Evolutionary conservation across 2,797 vertebrate genomes (phyloP).

Genomic region (Manis crassicaudata): DNA sequence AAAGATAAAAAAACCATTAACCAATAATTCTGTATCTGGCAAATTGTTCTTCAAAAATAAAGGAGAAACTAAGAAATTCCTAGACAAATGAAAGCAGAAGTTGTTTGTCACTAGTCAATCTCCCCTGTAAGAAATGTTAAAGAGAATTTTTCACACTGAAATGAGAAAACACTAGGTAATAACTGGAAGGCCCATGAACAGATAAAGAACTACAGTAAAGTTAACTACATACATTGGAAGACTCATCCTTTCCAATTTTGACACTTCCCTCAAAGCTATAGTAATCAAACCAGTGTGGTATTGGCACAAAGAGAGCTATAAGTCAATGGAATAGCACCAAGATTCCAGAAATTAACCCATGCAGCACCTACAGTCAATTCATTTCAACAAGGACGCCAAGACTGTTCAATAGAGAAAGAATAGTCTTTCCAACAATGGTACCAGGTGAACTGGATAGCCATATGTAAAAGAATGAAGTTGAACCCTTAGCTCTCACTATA

Average conservation of each 20-base stretch:
- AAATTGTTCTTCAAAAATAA: background rate
- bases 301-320: background rate
- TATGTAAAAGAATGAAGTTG: background rate
- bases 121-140: background rate
- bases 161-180: background rate
- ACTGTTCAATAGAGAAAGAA: background rate
- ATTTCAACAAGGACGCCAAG: background rate
- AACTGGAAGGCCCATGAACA: conserved; percentile 6
- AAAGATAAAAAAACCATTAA: background rate
- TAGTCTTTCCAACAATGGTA: background rate
- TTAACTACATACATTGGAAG: background rate
- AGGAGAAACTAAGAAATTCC: background rate
- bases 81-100: background rate
- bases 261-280: background rate
- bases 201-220: background rate
- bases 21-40: background rate
- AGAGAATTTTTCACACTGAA: background rate
- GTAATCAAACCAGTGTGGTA: background rate
- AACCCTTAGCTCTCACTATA: background rate
- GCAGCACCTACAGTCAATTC: background rate
- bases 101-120: background rate
- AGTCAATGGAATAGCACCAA: background rate
- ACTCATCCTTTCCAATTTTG: background rate
- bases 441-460: background rate
- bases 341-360: background rate